Evolutionary conservation across 2,113 vertebrate species (phyloP).

Genomic region (Nycticryphes semicollaris): DNA sequence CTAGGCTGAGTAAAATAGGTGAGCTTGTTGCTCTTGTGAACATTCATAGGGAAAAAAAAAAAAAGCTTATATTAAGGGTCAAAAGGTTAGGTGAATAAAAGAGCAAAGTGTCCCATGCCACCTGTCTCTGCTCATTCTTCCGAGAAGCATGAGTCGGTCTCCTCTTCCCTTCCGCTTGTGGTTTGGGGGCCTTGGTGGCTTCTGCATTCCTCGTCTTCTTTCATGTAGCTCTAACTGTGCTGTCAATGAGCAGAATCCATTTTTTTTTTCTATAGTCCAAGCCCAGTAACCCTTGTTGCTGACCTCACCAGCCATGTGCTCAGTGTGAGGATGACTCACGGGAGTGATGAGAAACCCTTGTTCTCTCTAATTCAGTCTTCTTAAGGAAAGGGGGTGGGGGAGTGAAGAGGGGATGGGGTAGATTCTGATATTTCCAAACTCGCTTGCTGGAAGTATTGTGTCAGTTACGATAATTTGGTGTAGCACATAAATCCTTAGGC

Average conservation of each 20-base stretch:
- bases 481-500: constrained; percentile 33
- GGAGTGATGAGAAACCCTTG: neutral
- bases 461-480: constrained; percentile 30
- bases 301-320: constrained; percentile 48
- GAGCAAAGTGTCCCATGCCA: neutral
- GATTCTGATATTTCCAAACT: constrained; percentile 54
- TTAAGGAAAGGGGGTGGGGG: neutral
- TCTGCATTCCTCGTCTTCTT: constrained; percentile 17
- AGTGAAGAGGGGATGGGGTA: neutral
- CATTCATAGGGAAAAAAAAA: neutral
- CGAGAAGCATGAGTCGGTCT: neutral
- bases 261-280: neutral
- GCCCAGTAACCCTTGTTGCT: neutral
- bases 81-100: neutral
- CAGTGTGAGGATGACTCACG: constrained; percentile 53
- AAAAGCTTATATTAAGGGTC: neutral
- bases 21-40: neutral
- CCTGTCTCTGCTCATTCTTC: neutral
- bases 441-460: constrained; percentile 56
- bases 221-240: neutral
- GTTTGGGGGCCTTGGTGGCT: neutral
- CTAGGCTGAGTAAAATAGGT: neutral
- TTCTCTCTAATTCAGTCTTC: constrained; percentile 29
- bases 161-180: neutral
- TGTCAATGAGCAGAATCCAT: neutral